Conservation (phyloP, 2,888 invertebrate species). For the Smittia aterrima region DNA sequence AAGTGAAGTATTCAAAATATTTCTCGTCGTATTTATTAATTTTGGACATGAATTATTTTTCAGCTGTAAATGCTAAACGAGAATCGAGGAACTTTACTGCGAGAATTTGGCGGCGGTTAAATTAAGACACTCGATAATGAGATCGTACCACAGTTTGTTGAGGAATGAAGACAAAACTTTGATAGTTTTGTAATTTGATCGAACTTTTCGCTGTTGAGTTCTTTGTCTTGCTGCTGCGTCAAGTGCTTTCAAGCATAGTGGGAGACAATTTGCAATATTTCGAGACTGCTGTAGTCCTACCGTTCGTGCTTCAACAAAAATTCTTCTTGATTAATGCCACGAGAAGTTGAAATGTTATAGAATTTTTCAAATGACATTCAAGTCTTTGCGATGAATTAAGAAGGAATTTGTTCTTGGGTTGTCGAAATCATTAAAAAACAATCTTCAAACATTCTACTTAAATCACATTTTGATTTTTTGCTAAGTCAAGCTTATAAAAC, state of each 20-base stretch:
- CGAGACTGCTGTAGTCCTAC: too few relatives aligned
- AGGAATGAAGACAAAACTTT: too few relatives aligned
- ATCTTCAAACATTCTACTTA: background rate
- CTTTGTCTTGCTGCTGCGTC: too few relatives aligned
- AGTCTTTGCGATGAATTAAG: background rate
- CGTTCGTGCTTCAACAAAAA: too few relatives aligned
- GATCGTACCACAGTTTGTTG: too few relatives aligned
- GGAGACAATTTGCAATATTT: too few relatives aligned
- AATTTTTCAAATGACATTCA: slow-evolving; percentile 22
- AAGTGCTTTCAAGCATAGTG: too few relatives aligned
- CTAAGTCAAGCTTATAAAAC: background rate
- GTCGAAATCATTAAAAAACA: background rate
- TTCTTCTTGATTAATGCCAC: too few relatives aligned
- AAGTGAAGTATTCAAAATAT: slow-evolving; percentile 37
- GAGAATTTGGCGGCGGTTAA: background rate
- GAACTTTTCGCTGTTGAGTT: background rate
- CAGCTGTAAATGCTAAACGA: background rate
- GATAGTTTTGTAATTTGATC: background rate
- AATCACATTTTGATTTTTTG: background rate
- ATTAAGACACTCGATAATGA: too few relatives aligned
- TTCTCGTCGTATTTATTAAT: slow-evolving; percentile 8
- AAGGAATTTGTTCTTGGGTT: background rate
- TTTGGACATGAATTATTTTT: slow-evolving; percentile 9
- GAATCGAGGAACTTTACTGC: slow-evolving; percentile 1
- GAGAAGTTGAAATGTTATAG: background rate